Evolutionary conservation across 2,797 vertebrate species (phyloP), one percentile per base, ranked within the genome.

Genomic region (Clamator glandarius): DNA sequence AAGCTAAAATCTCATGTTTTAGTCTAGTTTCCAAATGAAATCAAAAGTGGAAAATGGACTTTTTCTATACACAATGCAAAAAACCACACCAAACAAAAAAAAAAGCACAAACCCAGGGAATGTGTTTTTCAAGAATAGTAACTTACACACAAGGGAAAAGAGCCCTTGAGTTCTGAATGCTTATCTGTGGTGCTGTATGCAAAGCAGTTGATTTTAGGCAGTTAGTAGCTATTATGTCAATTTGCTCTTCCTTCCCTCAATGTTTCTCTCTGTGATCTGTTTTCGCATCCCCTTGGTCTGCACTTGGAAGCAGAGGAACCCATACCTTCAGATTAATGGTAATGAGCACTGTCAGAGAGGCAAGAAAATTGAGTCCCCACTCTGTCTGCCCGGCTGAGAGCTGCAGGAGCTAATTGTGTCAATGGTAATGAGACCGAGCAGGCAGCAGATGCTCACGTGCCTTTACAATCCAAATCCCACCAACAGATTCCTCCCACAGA

Each of bases 391-490:
- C 89, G 98, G 98, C 92, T 18, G 36, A 94, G 97, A 97, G 95
- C 97, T 96, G 85, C 97, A 97, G 96, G 98, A 98, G 98, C 98
- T 98, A 98, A 99, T 98, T 98, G 98, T 98, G 98, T 98, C 97
- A 98, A 98, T 98, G 98, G 94, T 98, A 98, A 99, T 99, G 98
- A 98, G 97, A 97, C 98, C 94, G 97, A 98, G 97, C 97, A 98
- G 97, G 98, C 97, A 97, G 98, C 99, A 99, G 99, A 99, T 99
- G 98, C 98, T 99, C 98, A 97, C 98, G 98, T 99, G 99, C 99
- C 99, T 99, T 98, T 98, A 99, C 99, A 99, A 99, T 98, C 97
- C 93, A 96, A 98, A 98, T 98, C 98, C 96, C 96, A 97, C 96
- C 96, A 97, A 97, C 98, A 98, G 96, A 98, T 97, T 98, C 98